Evolutionary conservation across 64 coral and sea anemone species (phyloP).

Genomic region (Pachyseris speciosa): DNA sequence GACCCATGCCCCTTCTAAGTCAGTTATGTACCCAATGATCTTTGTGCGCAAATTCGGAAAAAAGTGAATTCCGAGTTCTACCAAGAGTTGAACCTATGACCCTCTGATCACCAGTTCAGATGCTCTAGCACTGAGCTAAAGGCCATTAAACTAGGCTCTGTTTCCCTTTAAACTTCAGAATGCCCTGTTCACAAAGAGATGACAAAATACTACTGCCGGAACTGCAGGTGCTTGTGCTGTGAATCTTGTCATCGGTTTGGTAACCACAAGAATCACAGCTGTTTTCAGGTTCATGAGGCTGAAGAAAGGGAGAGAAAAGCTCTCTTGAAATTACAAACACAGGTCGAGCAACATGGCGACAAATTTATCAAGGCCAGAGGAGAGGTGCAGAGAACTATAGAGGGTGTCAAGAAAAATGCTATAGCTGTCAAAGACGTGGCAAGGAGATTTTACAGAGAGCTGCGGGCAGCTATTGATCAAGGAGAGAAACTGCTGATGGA

Average conservation of each 20-base stretch:
- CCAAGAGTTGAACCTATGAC: too few relatives aligned
- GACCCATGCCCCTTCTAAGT: too few relatives aligned
- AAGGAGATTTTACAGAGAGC: slow-evolving; percentile 84
- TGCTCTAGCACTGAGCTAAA: too few relatives aligned
- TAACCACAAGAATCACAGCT: slow-evolving; percentile 86
- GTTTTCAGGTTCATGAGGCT: slow-evolving; percentile 91
- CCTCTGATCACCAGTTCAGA: too few relatives aligned
- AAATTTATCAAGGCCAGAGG: slow-evolving; percentile 84
- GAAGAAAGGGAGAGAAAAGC: slow-evolving; percentile 82
- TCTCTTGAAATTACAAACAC: slow-evolving; percentile 63
- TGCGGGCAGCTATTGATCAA: slow-evolving; percentile 86
- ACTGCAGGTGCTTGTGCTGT: slow-evolving; percentile 86
- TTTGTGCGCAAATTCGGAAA: too few relatives aligned
- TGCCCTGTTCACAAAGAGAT: slow-evolving; percentile 83
- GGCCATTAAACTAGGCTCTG: not conserved
- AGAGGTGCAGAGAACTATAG: slow-evolving; percentile 92
- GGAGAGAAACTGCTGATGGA: slow-evolving; percentile 87
- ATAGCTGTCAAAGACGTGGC: slow-evolving; percentile 83
- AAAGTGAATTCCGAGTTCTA: too few relatives aligned
- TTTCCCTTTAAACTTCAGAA: slow-evolving; percentile 52
- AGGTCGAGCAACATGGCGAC: slow-evolving; percentile 91
- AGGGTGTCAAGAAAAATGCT: slow-evolving; percentile 80
- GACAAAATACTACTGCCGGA: slow-evolving; percentile 90
- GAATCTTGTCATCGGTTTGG: slow-evolving; percentile 76
- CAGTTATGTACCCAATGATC: too few relatives aligned